phyloP scores from a whole-genome alignment of 2,113 vertebrate genomes.

The Microcebus lehilahytsara region DNA sequence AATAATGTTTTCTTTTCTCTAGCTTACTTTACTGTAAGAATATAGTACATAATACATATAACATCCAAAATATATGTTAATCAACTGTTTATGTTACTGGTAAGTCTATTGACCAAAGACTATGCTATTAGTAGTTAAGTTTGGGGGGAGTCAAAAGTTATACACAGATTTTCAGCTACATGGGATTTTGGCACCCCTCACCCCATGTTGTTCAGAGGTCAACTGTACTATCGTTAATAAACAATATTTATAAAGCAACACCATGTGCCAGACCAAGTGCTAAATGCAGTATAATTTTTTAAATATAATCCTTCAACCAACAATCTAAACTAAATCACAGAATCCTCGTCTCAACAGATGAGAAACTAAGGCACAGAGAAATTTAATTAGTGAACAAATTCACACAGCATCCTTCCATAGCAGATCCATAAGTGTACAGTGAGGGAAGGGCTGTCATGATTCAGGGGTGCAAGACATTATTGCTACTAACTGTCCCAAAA shows the following conservation, averaged over 20 bases:
- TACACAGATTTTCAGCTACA: neutral
- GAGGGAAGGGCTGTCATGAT: neutral
- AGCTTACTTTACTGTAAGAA: neutral
- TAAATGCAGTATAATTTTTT: neutral
- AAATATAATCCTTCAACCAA: neutral
- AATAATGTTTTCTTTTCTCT: neutral
- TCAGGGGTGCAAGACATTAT: accelerated
- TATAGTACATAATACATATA: neutral
- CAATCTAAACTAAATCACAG: neutral
- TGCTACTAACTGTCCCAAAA: neutral
- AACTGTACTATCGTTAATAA: neutral
- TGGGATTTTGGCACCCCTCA: neutral
- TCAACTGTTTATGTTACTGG: neutral
- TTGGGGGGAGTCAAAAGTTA: neutral
- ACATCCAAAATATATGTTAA: neutral
- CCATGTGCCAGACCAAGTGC: neutral
- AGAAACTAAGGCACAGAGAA: neutral
- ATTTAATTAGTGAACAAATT: neutral
- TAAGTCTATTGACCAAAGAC: neutral
- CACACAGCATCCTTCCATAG: neutral
- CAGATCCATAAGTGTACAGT: accelerated
- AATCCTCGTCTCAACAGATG: neutral
- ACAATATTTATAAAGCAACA: neutral
- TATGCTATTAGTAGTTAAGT: neutral
- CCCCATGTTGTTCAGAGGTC: neutral